Base-by-base conservation (phyloP, 2,797 vertebrate species). In the Pteropus rufus region DNA sequence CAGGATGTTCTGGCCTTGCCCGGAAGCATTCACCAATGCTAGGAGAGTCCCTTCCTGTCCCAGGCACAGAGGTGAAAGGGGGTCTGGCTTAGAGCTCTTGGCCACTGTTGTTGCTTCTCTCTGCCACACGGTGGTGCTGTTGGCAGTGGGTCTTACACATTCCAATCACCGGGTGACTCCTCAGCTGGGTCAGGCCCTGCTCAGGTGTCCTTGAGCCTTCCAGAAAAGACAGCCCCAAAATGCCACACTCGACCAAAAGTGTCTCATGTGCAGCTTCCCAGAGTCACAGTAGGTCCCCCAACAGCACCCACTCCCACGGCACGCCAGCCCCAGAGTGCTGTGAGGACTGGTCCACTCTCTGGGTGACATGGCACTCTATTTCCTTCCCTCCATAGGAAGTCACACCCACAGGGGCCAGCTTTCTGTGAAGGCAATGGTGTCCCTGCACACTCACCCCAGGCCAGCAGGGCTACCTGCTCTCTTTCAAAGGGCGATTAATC, bases 131-230 rank as follows among this genome's bases (percentile, higher is more conserved):
- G 88, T 58, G 81, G 76, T 2, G 4, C 72, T 82, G 67, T 54
- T 70, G 75, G 44, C 70, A 70, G 46, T 3, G 5, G 29, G 46
- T 39, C 46, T 84, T 12, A n/a, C 34, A 84, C 46, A 29, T n/a
- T 16, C n/a, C 29, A 52, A 3, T 23, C 4, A 3, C 24, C 3
- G 0, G 3, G 31, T 0, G 15, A 36, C 44, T 11, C 29, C 41
- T 58, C 18, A 7, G 64, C 12, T 16, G 21, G 6, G 1, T 39
- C 15, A 7, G 12, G 15, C 21, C 54, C 2, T 15, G 41, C 41
- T 81, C 36, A 44, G 65, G 19, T 60, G 72, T 18, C 80, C 23
- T 23, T 29, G 31, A 60, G 26, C 39, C 39, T 93, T 70, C 58
- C 56, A 56, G n/a, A 91, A 41, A 23, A 46, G 39, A 84, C 52